These are phyloP conservation scores for Scolopax mira DNA, from an alignment of 2,113 vertebrate genomes.

Conservation along the genomic window DNA sequence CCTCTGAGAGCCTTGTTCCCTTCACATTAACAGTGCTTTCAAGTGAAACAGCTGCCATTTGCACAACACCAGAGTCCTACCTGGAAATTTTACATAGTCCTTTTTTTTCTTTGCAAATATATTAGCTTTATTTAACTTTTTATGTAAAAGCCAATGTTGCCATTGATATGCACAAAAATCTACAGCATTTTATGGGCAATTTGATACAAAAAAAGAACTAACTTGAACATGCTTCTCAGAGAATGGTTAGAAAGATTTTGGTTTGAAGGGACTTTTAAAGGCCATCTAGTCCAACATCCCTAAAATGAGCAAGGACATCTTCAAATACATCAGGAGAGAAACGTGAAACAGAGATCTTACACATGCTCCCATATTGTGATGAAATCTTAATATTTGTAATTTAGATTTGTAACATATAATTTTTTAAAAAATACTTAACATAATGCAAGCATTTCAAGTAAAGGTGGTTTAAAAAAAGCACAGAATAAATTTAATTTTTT, in stretches of 20 bases:
- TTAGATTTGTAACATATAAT: neutral
- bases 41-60: neutral
- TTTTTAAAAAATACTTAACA: fast-evolving
- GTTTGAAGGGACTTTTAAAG: neutral
- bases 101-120: neutral
- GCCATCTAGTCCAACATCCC: neutral
- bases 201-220: neutral
- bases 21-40: neutral
- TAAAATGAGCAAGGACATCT: neutral
- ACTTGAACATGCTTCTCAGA: neutral
- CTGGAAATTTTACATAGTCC: neutral
- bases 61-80: neutral
- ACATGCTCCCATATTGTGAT: neutral
- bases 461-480: neutral
- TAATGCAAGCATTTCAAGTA: neutral
- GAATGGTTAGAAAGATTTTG: neutral
- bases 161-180: neutral
- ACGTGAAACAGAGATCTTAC: neutral
- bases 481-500: neutral
- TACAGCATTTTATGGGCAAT: neutral
- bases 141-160: neutral
- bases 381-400: neutral
- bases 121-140: neutral
- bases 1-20: neutral
- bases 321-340: neutral